Conservation (phyloP, 1,140 invertebrate species). For the Thalassaphorura encarpata region DNA sequence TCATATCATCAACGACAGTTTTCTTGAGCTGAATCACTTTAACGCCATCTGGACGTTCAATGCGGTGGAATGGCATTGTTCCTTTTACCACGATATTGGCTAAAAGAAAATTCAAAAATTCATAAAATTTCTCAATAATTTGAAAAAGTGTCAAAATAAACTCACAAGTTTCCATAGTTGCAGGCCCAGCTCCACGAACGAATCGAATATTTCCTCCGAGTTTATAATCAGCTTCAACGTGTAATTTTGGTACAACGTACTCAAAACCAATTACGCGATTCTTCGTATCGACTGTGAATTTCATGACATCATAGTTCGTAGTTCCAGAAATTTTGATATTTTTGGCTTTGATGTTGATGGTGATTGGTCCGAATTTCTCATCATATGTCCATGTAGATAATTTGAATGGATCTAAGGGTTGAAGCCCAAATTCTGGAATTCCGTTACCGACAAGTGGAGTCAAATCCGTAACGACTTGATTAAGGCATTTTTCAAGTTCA, state of each 20-base stretch:
- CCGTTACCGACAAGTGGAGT: not conserved
- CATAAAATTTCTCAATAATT: not conserved
- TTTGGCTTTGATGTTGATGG: not conserved
- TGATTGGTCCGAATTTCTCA: not conserved
- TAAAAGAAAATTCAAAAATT: not conserved
- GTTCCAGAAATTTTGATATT: not conserved
- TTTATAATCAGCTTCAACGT: not conserved
- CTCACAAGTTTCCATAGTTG: constrained; percentile 3
- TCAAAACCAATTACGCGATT: not conserved
- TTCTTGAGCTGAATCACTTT: too few relatives aligned
- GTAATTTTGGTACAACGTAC: not conserved
- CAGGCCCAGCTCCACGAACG: not conserved
- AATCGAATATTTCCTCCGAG: not conserved
- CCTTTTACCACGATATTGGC: too few relatives aligned
- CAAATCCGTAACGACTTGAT: not conserved
- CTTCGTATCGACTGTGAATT: not conserved
- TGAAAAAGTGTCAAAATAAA: not conserved
- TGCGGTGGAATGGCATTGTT: too few relatives aligned
- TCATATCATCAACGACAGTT: too few relatives aligned
- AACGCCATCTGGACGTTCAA: too few relatives aligned
- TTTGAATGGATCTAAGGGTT: not conserved
- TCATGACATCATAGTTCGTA: not conserved
- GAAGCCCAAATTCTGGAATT: not conserved
- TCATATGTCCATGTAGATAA: not conserved
- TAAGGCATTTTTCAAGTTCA: not conserved